Base-by-base conservation (phyloP, 1,140 invertebrate species). In the Lepidurus couesii region DNA sequence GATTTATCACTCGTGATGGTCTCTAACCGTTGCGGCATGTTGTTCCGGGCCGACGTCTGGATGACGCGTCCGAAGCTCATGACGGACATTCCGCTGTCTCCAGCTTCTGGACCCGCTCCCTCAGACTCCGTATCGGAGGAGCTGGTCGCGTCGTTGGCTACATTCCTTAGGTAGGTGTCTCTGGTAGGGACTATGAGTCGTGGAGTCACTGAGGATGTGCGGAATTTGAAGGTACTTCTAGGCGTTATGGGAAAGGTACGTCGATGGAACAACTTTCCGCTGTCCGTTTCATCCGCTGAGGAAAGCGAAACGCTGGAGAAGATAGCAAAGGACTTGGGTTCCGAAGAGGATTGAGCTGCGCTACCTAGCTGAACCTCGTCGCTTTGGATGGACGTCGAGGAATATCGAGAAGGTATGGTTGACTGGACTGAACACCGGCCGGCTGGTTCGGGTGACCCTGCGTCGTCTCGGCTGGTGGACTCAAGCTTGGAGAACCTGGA, bases 331-430 rank as follows among this genome's bases (percentile, higher is more conserved):
- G 53, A 65, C 8, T 65, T 65, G 53, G 1, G 13, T 21, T 65
- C 53, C 16, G 53, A 65, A 0, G 47, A 65, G 16, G 53, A 65
- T 16, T 13, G 53, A 65, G 9, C 53, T 9, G 21, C 53, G 0
- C 53, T 65, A n/a, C 53, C 53, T 65, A 65, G 53, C 53, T 65
- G 53, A n/a, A 65, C 53, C 3, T 65, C 53, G 53, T 65, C 53
- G 53, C 53, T 65, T 16, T 65, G 53, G 4, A 65, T 65, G 53
- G 53, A 65, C 6, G 53, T 21, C 13, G 53, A n/a, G 7, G 53
- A 65, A 21, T 65, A 65, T 1, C n/a, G 53, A 1, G 53, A 65
- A 7, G 13, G 8, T 4, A 65, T 65, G 6, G 53, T 65, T 5
- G 53, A 65, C 53, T 65, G 53, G 16, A 16, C 53, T 21, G 53